These are phyloP conservation scores for Cataglyphis cursor DNA, from an alignment of 2,888 invertebrate genomes.

Conservation along the genomic window DNA sequence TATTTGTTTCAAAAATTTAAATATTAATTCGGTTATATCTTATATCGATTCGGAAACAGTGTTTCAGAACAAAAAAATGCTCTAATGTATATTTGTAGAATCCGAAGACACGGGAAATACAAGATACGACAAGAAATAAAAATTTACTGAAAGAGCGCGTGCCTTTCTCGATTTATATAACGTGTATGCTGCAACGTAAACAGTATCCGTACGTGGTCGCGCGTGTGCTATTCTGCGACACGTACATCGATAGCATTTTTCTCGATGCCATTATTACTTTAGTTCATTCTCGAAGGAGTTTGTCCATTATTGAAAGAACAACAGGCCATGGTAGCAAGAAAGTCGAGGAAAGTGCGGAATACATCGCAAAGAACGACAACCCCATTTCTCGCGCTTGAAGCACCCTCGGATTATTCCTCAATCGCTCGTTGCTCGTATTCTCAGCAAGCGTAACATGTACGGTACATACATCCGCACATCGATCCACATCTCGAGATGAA, in stretches of 20 bases:
- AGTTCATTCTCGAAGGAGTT: conserved; percentile 52
- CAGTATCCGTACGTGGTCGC: conserved; percentile 40
- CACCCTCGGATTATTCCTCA: conserved; percentile 40
- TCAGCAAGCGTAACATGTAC: neutral
- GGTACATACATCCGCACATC: neutral
- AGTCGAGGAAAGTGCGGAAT: conserved; percentile 22
- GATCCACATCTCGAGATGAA: neutral
- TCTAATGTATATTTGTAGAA: conserved; percentile 9
- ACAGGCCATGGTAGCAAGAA: conserved; percentile 33
- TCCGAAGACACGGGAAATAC: neutral
- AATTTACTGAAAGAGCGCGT: conserved; percentile 28
- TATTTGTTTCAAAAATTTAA: neutral
- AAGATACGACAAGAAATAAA: neutral
- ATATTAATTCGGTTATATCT: neutral
- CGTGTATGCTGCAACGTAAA: conserved; percentile 30
- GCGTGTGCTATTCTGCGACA: conserved; percentile 37
- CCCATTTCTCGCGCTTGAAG: conserved; percentile 36
- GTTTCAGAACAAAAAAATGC: neutral
- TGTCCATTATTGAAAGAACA: conserved; percentile 54
- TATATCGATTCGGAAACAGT: neutral
- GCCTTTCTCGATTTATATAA: conserved; percentile 38
- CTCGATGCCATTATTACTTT: conserved; percentile 63
- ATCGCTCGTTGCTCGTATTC: conserved; percentile 26
- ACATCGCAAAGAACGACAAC: conserved; percentile 45
- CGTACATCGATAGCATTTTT: conserved; percentile 49